Evolutionary conservation across 2,888 invertebrate genomes (phyloP), one percentile per base, ranked within the genome.

Genomic region (Phalangium opilio): DNA sequence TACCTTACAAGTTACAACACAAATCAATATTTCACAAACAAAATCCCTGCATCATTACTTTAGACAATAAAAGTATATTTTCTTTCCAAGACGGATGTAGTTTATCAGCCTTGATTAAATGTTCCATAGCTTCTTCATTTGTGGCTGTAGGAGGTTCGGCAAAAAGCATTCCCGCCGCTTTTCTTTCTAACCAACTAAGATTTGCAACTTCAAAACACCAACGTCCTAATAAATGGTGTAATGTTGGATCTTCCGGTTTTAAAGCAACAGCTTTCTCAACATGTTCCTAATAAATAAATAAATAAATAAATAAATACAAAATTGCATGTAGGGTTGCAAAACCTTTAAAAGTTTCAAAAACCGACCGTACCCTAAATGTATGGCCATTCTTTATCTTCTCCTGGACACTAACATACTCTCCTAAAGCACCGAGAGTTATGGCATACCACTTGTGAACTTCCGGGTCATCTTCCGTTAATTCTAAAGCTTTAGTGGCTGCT

Each of bases 361-460:
- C n/a, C 4, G 12, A 50, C 8, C 54, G 51, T 55, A 67, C 67
- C 60, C 78, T 79, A 60, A 81, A 81, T 18, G 67, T 58, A 58
- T 71, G 71, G 1, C 79, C 81, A 63, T 75, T 76, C 54, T 70
- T 63, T 43, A 82, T 77, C 65, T 74, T 77, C 38, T 79, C 77
- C 59, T 75, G 75, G 2, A 70, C 69, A 1, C 75, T 66, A 45
- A 75, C 70, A 60, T 71, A 75, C 47, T 78, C 75, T 27, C 73
- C 72, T 44, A 75, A 65, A 41, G 71, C 67, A 14, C 81, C 81
- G 42, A 79, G 60, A 12, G 79, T 70, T 42, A 81, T 75, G 2
- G 81, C 81, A 63, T 71, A 76, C 81, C 81, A 82, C 64, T 81
- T 82, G 63, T 81, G 79, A 14, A 75, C 72, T 58, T 78, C 73